Evolutionary conservation across 2,797 vertebrate genomes (phyloP).

Genomic region (Acanthurus leucopareius): DNA sequence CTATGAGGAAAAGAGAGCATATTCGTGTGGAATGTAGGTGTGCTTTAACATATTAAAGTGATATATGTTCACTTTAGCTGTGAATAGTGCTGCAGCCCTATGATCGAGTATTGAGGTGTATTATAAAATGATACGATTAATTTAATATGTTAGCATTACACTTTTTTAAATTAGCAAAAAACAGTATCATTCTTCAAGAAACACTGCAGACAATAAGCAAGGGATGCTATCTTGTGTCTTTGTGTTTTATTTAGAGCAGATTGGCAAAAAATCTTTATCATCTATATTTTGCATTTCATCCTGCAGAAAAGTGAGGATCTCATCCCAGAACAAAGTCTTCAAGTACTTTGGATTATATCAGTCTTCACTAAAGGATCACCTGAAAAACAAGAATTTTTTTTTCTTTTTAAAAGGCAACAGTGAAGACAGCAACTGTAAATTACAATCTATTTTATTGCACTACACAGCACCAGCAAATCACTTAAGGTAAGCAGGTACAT

Average conservation of each 20-base stretch:
- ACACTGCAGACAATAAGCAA: neutral
- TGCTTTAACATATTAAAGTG: neutral
- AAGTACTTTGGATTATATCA: neutral
- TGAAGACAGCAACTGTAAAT: neutral
- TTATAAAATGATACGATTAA: neutral
- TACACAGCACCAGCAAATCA: neutral
- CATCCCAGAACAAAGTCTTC: conserved; percentile 3
- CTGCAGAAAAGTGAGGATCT: conserved; percentile 26
- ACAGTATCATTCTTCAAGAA: neutral
- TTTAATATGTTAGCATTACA: neutral
- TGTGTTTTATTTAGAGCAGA: neutral
- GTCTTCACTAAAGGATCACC: neutral
- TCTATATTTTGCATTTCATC: neutral
- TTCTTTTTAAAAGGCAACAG: neutral
- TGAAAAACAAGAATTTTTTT: neutral
- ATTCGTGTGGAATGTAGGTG: neutral
- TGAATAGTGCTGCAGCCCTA: conserved; percentile 12
- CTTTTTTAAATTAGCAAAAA: neutral
- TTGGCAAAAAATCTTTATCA: neutral
- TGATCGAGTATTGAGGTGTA: neutral
- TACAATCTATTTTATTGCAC: neutral
- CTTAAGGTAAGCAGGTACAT: too few species aligned
- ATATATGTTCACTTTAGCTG: neutral
- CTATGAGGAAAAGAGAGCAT: neutral
- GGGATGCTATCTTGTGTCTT: neutral